Conservation (phyloP, 2,113 vertebrate species). For the Heterocephalus glaber region DNA sequence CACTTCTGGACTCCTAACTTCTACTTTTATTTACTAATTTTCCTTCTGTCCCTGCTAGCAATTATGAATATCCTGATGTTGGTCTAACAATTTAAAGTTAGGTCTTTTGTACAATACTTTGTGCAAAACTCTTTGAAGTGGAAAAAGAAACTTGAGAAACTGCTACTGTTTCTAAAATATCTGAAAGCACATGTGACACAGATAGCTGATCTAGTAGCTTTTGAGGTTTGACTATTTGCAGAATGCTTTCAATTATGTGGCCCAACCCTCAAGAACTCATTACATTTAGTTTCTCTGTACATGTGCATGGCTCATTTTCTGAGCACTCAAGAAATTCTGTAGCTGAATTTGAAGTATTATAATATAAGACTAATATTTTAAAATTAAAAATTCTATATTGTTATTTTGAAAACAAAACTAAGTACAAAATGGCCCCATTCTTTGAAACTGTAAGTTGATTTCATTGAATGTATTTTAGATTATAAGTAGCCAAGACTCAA, state of each 20-base stretch:
- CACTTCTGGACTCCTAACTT: not conserved
- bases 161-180: not conserved
- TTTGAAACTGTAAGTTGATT: slow-evolving; percentile 4
- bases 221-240: not conserved
- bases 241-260: not conserved
- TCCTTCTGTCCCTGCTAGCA: not conserved
- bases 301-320: accelerated
- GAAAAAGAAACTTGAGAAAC: not conserved
- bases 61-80: not conserved
- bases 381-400: not conserved
- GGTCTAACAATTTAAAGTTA: not conserved
- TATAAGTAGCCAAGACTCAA: not conserved
- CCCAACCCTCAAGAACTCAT: not conserved
- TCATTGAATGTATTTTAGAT: slow-evolving; percentile 34
- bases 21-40: not conserved
- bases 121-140: not conserved
- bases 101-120: not conserved
- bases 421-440: not conserved
- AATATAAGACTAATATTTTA: not conserved
- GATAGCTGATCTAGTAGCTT: not conserved
- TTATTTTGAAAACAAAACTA: not conserved
- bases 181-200: not conserved
- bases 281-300: accelerated
- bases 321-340: not conserved
- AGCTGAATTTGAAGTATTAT: not conserved